phyloP scores from a whole-genome alignment of 2,797 vertebrate genomes.

The Lacerta bilineata region DNA sequence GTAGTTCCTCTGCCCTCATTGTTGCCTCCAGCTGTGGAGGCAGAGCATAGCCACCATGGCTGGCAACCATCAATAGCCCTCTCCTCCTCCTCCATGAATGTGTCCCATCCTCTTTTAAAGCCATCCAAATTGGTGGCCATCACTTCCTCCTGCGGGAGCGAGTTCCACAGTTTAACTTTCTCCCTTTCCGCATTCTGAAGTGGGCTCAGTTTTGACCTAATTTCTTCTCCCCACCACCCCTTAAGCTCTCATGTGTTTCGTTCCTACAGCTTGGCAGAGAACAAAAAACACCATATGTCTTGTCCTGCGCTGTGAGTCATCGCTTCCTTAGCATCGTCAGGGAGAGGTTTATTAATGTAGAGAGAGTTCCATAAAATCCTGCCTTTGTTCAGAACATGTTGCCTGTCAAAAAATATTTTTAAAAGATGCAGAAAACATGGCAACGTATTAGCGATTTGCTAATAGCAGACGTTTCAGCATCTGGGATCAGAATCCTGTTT shows the following conservation, averaged over 20 bases:
- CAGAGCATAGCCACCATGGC: no score
- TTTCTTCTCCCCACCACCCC: slow-evolving; percentile 28
- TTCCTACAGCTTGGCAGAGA: neutral
- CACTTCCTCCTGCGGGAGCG: no score
- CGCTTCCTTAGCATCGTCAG: neutral
- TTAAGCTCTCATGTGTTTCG: neutral
- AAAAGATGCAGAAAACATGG: neutral
- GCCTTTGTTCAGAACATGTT: neutral
- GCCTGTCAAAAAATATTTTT: neutral
- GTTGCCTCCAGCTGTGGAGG: no score
- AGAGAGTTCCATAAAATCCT: neutral
- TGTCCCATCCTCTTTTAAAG: no score
- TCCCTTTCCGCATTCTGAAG: slow-evolving; percentile 51
- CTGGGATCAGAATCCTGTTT: neutral
- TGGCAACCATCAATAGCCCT: no score
- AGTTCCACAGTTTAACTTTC: no score
- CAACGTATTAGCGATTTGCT: neutral
- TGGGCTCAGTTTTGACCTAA: slow-evolving; percentile 61
- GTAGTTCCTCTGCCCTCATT: no score
- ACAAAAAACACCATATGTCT: neutral
- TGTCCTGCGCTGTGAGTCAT: neutral
- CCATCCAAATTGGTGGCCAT: no score
- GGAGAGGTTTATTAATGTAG: neutral
- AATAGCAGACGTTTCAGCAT: neutral
- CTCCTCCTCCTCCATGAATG: no score